Percentiles rank a stretch among this genome's conserved stretches.
Conservation (phyloP, 2,113 vertebrate genomes). For the Gymnorhina tibicen region DNA sequence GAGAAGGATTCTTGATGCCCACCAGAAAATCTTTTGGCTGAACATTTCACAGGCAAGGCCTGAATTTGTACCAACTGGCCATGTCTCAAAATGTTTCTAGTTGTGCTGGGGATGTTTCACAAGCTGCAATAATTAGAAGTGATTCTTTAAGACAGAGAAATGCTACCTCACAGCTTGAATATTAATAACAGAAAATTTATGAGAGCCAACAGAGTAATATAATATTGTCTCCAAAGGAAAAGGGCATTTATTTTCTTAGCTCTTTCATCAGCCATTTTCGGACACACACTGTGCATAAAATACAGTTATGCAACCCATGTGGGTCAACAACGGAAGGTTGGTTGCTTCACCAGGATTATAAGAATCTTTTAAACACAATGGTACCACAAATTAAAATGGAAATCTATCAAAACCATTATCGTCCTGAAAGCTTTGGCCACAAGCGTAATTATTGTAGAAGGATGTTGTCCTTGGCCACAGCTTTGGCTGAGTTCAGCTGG, state of each 20-base stretch:
- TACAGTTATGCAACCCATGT: slow-evolving; percentile 24
- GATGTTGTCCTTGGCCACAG: slow-evolving; percentile 43
- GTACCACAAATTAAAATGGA: slow-evolving; percentile 56
- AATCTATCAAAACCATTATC: slow-evolving; percentile 60
- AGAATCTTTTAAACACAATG: slow-evolving; percentile 42
- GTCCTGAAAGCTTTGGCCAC: slow-evolving; percentile 53
- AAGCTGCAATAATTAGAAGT: neutral
- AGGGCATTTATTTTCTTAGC: neutral
- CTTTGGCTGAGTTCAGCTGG: slow-evolving; percentile 17
- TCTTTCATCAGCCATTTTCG: slow-evolving; percentile 20
- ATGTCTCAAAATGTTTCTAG: neutral
- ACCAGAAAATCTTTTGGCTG: neutral
- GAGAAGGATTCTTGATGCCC: neutral
- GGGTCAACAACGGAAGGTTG: slow-evolving; percentile 27
- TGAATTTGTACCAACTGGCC: neutral
- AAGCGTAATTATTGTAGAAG: slow-evolving; percentile 36
- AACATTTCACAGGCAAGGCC: neutral
- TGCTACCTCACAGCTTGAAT: slow-evolving; percentile 12
- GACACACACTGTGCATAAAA: slow-evolving; percentile 33
- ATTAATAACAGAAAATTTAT: slow-evolving; percentile 8
- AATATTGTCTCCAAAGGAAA: slow-evolving; percentile 15
- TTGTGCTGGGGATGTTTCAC: neutral
- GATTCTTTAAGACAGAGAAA: neutral
- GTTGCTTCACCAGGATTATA: slow-evolving; percentile 54
- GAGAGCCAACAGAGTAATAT: neutral